A percentile compares a stretch with the other conserved stretches of the same genome.
These are phyloP conservation scores for Acinonyx jubatus DNA, from an alignment of 2,113 vertebrate species.

Conservation along the genomic window DNA sequence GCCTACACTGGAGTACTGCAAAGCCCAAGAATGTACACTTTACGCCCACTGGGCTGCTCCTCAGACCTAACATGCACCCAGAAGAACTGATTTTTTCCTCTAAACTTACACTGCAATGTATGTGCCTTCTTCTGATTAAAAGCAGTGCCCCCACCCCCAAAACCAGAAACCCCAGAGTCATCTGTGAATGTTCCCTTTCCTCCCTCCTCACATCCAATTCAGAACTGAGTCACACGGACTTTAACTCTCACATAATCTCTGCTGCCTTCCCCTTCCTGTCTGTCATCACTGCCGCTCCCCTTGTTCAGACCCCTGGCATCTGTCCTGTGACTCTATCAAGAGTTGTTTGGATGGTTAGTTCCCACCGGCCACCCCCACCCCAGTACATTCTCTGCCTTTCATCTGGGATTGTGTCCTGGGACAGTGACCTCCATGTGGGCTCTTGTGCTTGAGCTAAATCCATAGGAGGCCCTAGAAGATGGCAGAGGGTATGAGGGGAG, in stretches of 20 bases:
- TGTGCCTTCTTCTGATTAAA: neutral
- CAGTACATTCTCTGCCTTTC: neutral
- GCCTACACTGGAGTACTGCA: rapidly evolving
- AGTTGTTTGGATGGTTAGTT: neutral
- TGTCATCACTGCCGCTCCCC: rapidly evolving
- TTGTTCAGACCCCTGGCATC: neutral
- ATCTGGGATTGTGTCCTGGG: neutral
- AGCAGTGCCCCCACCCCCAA: neutral
- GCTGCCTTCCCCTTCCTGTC: neutral
- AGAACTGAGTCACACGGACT: neutral
- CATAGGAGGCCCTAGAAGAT: neutral
- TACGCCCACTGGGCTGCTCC: no score
- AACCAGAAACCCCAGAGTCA: neutral
- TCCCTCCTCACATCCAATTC: neutral
- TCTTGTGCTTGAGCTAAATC: neutral
- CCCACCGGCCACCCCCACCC: rapidly evolving
- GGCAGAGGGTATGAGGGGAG: rapidly evolving
- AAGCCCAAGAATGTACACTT: neutral
- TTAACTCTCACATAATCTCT: neutral
- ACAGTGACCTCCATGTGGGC: neutral
- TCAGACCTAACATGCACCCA: neutral
- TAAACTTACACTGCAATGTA: neutral
- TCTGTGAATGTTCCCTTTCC: neutral
- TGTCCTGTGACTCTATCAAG: rapidly evolving
- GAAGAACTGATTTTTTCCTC: neutral